Base-by-base conservation (phyloP, 2,797 vertebrate genomes). In the Neopelma chrysocephalum region DNA sequence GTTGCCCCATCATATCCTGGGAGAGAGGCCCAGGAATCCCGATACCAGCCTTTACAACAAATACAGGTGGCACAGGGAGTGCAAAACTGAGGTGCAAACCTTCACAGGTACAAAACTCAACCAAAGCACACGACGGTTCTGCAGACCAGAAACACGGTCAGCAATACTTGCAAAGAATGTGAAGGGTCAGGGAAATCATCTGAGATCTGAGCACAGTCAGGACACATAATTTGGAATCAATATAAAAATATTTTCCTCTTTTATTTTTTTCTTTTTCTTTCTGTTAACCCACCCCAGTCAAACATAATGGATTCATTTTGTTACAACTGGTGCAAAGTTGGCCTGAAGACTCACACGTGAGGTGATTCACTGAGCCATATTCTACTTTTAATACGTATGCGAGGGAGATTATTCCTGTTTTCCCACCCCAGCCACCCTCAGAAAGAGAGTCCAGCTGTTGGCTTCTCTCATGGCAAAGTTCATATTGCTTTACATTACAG, bases 401-500 rank as follows among this genome's bases (percentile, higher is more conserved):
- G 34, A 82, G 81, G 83, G 29, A 53, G 10, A 70, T 40, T 40
- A 31, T 66, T 56, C 51, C 58, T 90, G 61, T 62, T 15, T 87
- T 5, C 10, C 54, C 34, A 65, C 25, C 15, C 61, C 25, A 78
- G 48, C 26, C 32, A 23, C n/a, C n/a, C 79, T 72, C 43, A 75
- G 57, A 88, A 66, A 62, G 50, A 57, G 15, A 89, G 45, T 43
- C 62, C 94, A 96, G 90, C 93, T 95, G 66, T 91, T 73, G 78
- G 36, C 25, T 93, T 76, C 85, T 91, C 56, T 87, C 90, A 79
- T 3, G 50, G 58, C 78, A 53, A 73, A 29, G 62, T 21, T 54
- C 47, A 40, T 40, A 76, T n/a, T 87, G 51, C 58, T 96, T 82
- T 77, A 31, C 71, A 62, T 82, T 82, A n/a, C n/a, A 90, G 48